Percentiles rank a stretch among this genome's conserved stretches.
phyloP scores from a whole-genome alignment of 2,113 vertebrate species.

The Dryoscopus gambensis region DNA sequence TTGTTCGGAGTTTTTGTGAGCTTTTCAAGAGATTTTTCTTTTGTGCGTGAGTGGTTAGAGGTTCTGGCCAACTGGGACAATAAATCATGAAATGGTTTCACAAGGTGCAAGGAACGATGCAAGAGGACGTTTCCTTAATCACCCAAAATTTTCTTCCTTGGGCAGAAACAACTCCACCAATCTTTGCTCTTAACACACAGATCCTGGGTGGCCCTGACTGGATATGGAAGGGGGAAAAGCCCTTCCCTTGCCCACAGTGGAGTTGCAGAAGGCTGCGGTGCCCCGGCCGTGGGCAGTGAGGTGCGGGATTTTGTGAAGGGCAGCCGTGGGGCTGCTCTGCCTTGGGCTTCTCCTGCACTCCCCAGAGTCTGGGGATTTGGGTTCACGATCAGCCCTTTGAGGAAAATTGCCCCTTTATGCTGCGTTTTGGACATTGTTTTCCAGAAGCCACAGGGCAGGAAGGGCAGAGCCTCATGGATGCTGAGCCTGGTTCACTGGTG shows the following conservation, averaged over 20 bases:
- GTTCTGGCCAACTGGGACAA: not conserved
- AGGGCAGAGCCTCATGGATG: not conserved
- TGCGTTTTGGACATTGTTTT: not conserved
- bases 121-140: not conserved
- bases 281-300: fast-evolving
- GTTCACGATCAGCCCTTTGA: not conserved
- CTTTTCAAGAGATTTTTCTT: not conserved
- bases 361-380: not conserved
- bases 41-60: not conserved
- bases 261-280: not conserved
- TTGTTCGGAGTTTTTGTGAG: not conserved
- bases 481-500: fast-evolving
- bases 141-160: not conserved
- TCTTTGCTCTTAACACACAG: not conserved
- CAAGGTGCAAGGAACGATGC: not conserved
- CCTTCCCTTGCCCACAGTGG: not conserved
- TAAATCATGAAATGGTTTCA: not conserved
- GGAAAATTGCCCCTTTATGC: not conserved
- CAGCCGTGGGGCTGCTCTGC: not conserved
- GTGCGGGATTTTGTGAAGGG: fast-evolving
- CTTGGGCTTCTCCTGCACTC: not conserved
- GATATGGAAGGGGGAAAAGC: fast-evolving
- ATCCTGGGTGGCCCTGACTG: fast-evolving
- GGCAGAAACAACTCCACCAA: not conserved
- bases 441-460: not conserved